A percentile compares a stretch with the other conserved stretches of the same genome.
Conservation (phyloP, 2,113 vertebrate species). For the Boulengeromyrus knoepffleri region DNA sequence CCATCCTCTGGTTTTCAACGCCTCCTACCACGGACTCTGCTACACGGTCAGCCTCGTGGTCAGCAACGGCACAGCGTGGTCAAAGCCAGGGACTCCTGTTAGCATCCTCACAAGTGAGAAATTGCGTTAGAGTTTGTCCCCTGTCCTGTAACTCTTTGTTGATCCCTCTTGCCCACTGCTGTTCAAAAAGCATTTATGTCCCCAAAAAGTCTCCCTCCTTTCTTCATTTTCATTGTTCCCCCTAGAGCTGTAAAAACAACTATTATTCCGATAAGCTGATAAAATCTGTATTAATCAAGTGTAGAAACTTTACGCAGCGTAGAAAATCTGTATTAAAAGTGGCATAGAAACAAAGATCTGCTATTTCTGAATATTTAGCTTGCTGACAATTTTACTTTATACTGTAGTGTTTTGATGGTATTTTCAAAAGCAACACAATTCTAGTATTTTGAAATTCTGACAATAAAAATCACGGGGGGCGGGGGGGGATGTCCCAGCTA, state of each 20-base stretch:
- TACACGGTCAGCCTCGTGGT: constrained; percentile 79
- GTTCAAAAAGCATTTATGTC: background rate
- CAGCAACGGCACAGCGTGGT: constrained; percentile 60
- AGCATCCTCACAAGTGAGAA: constrained; percentile 84
- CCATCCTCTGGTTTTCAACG: constrained; percentile 71
- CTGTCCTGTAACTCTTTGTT: background rate
- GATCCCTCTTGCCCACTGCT: background rate
- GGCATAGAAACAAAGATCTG: background rate
- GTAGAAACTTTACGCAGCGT: background rate
- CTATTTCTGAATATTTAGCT: background rate
- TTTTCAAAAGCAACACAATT: background rate
- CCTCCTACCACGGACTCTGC: constrained; percentile 78
- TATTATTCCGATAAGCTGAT: background rate
- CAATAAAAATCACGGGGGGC: background rate
- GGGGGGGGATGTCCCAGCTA: background rate
- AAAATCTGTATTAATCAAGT: background rate
- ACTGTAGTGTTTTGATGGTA: background rate
- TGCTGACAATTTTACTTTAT: background rate
- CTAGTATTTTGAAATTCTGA: background rate
- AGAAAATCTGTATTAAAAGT: background rate
- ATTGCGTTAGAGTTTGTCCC: background rate
- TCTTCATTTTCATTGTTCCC: background rate
- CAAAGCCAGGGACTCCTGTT: constrained; percentile 66
- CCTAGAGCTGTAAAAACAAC: background rate
- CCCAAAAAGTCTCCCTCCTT: background rate